A percentile compares a stretch with the other conserved stretches of the same genome.
phyloP scores from a whole-genome alignment of 2,113 vertebrate genomes.

The Chlorodrepanis virens region DNA sequence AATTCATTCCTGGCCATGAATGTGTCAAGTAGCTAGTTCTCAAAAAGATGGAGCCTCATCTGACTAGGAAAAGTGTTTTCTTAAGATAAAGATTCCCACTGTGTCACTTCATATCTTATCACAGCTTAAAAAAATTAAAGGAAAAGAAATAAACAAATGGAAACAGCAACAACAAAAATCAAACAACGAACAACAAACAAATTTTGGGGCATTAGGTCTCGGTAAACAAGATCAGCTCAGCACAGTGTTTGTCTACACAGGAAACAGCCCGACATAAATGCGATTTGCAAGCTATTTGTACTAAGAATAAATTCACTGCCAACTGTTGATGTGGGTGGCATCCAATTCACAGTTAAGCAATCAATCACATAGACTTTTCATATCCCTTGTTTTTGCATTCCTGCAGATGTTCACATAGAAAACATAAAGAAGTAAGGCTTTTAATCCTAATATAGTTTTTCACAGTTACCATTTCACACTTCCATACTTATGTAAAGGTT shows the following conservation, averaged over 20 bases:
- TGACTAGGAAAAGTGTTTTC: background rate
- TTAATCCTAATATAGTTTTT: background rate
- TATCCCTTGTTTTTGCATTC: background rate
- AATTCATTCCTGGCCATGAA: background rate
- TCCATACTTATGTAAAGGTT: background rate
- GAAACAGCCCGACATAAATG: background rate
- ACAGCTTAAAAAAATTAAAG: background rate
- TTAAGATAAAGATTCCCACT: background rate
- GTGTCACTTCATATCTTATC: background rate
- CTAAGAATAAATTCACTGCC: conserved; percentile 30
- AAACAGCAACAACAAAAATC: background rate
- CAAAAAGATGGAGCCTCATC: background rate
- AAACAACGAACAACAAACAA: background rate
- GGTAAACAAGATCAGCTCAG: background rate
- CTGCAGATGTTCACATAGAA: background rate
- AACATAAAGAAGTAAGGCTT: background rate
- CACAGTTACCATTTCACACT: background rate
- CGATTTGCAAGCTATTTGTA: background rate
- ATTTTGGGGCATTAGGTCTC: background rate
- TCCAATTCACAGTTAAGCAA: background rate
- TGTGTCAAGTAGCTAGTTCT: background rate
- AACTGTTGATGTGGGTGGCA: background rate
- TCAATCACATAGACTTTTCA: background rate
- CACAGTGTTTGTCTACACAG: background rate
- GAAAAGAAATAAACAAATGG: background rate